Base-by-base conservation (phyloP, 2,888 invertebrate genomes). In the Orthosia gracilis region DNA sequence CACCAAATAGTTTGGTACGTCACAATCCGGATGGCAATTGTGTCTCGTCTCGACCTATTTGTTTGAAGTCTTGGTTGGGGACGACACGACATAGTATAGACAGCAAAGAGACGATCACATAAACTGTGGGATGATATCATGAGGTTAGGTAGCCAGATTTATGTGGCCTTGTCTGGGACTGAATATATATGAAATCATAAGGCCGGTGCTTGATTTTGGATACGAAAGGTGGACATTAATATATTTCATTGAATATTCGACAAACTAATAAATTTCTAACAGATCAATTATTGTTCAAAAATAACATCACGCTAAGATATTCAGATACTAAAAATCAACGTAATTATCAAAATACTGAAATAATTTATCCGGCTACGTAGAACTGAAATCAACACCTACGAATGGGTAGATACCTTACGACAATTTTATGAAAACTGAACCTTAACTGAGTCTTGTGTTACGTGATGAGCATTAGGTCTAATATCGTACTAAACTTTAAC, bases 61-160 rank as follows among this genome's bases (percentile, higher is more conserved):
- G 58, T 69, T 71, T 62, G 45, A 49, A 70, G 69, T 45, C 49
- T 57, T 31, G 21, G 58, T 66, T 15, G 26, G 64, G 13, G 58
- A 68, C 71, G 76, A 76, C 71, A 68, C 71, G 76, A 76, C 71
- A 73, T 64, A 59, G 73, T 64, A 78, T 74, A 84, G 82, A 86
- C 86, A 17, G 69, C 2, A 55, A 65, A 66, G 75, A 84, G 81
- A 86, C 86, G 65, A 62, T 71, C 31, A 26, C 54, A 54, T 61
- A 68, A 21, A 57, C 21, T 76, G 57, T 40, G 7, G 45, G 65
- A 82, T 84, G 75, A 82, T 64, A 76, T 86, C 66, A 76, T 59
- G 64, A 45, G 63, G 47, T 58, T 26, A 62, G 49, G 52, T 26
- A 75, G 80, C 74, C 69, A 78, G 74, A 69, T 50, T 55, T 40